Percentiles rank a stretch among this genome's conserved stretches.
phyloP scores from a whole-genome alignment of 2,113 vertebrate species.

The Myocastor coypus region DNA sequence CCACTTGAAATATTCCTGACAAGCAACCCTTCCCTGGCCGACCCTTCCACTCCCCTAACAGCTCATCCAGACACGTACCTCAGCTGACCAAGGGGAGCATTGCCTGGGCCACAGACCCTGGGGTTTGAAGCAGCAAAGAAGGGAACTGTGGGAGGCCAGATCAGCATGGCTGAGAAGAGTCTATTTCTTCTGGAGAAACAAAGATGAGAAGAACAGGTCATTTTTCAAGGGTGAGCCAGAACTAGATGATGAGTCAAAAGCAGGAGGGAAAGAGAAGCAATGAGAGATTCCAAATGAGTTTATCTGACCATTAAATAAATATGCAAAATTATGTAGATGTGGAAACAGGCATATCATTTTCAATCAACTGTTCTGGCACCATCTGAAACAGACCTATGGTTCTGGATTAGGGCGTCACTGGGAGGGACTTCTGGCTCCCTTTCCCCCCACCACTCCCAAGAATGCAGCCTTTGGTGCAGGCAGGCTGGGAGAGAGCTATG shows the following conservation, averaged over 20 bases:
- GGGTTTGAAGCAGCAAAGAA: background rate
- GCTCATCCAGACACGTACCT: background rate
- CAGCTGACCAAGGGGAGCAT: background rate
- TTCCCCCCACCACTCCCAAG: background rate
- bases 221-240: conserved; percentile 41
- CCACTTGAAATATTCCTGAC: conserved; percentile 58
- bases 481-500: background rate
- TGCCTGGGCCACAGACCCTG: background rate
- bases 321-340: conserved; percentile 78
- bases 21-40: background rate
- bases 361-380: conserved; percentile 63
- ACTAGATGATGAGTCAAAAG: conserved; percentile 52
- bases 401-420: conserved; percentile 8
- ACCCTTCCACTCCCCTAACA: background rate
- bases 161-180: background rate
- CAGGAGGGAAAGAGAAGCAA: conserved; percentile 53
- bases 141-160: background rate
- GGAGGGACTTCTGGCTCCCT: conserved; percentile 41
- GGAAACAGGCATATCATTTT: conserved; percentile 66
- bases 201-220: conserved; percentile 39
- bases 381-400: conserved; percentile 55
- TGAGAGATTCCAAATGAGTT: conserved; percentile 70
- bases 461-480: background rate
- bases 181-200: background rate
- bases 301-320: conserved; percentile 69